These are phyloP conservation scores for Formica exsecta DNA, from an alignment of 1,140 invertebrate species.

Conservation along the genomic window DNA sequence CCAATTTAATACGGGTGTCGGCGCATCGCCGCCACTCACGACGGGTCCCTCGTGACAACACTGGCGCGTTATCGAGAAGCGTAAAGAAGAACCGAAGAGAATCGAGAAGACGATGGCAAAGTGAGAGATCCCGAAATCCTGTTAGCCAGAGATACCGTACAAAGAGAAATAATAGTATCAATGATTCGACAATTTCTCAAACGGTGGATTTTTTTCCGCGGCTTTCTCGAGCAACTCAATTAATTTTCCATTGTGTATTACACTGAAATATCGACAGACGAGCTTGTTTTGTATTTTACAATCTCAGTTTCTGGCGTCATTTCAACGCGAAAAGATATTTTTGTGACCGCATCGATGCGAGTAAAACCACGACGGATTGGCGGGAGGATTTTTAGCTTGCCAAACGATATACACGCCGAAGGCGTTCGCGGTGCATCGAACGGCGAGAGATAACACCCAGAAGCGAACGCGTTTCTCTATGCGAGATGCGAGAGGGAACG, in stretches of 20 bases:
- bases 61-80: conserved; percentile 19
- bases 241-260: conserved; percentile 13
- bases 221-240: neutral
- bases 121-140: neutral
- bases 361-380: conserved; percentile 38
- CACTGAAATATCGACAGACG: neutral
- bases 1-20: conserved; percentile 57
- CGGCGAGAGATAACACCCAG: conserved; percentile 49
- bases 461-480: conserved; percentile 9
- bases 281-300: conserved; percentile 4
- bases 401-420: conserved; percentile 32
- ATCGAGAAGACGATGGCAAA: conserved; percentile 18
- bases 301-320: neutral
- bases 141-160: neutral
- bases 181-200: neutral
- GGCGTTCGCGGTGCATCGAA: conserved; percentile 45
- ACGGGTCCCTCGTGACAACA: conserved; percentile 24
- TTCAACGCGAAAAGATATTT: neutral
- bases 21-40: conserved; percentile 14
- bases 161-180: neutral
- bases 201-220: neutral
- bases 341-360: neutral
- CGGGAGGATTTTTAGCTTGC: conserved; percentile 18
- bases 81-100: conserved; percentile 40
- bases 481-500: neutral